These are phyloP conservation scores for Antennarius maculatus DNA, from an alignment of 2,797 vertebrate genomes.

Conservation along the genomic window DNA sequence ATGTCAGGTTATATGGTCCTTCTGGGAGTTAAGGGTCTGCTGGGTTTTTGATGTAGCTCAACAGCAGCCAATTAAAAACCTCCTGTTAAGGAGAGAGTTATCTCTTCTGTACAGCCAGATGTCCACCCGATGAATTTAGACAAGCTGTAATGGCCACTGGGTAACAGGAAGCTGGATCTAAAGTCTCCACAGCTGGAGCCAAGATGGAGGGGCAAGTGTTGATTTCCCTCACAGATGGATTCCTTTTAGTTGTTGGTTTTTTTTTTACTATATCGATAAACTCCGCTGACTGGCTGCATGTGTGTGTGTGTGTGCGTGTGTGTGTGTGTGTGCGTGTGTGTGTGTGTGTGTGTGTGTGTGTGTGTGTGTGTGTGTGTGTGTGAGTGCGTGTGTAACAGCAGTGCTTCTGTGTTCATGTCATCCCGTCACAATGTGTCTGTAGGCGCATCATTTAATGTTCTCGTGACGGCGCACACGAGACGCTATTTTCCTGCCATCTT, in stretches of 20 bases:
- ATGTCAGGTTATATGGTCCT: constrained; percentile 64
- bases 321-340: constrained; percentile 34
- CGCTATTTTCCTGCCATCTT: constrained; percentile 37
- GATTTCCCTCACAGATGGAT: constrained; percentile 38
- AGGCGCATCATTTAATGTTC: constrained; percentile 48
- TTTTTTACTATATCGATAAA: constrained; percentile 34
- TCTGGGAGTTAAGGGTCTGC: constrained; percentile 69
- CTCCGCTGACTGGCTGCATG: neutral
- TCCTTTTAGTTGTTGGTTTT: constrained; percentile 9
- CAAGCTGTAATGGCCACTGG: constrained; percentile 65
- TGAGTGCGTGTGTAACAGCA: constrained; percentile 24
- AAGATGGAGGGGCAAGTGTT: constrained; percentile 43
- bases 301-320: constrained; percentile 17
- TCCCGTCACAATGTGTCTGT: constrained; percentile 31
- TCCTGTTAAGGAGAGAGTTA: constrained; percentile 73
- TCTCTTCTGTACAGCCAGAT: constrained; percentile 72
- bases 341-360: constrained; percentile 18
- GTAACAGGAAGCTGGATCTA: constrained; percentile 52
- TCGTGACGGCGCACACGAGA: constrained; percentile 28
- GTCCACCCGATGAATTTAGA: constrained; percentile 75
- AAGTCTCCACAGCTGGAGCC: constrained; percentile 66
- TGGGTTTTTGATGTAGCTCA: constrained; percentile 75
- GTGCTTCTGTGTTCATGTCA: neutral
- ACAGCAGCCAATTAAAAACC: constrained; percentile 74
- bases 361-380: constrained; percentile 35